These are phyloP conservation scores for Cichladusa arquata DNA, from an alignment of 2,113 vertebrate species.

Conservation along the genomic window DNA sequence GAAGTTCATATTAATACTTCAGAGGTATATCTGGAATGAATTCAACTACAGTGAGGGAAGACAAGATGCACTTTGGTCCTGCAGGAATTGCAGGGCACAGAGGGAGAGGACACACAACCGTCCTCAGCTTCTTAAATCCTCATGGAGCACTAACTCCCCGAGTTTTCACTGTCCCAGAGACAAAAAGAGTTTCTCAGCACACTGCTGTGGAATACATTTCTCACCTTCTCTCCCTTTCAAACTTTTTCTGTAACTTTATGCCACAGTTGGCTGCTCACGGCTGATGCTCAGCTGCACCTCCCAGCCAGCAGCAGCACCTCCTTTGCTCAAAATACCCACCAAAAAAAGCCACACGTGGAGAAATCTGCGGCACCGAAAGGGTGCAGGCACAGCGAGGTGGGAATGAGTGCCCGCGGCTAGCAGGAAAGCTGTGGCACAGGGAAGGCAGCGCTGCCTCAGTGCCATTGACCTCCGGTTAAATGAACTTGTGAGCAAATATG, in stretches of 20 bases:
- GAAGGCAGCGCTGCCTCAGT: neutral
- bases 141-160: neutral
- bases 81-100: accelerated
- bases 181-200: neutral
- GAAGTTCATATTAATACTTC: neutral
- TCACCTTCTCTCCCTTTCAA: neutral
- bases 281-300: neutral
- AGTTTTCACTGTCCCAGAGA: neutral
- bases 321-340: neutral
- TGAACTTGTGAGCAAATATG: slow-evolving; percentile 12
- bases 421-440: neutral
- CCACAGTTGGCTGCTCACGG: neutral
- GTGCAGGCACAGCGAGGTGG: neutral
- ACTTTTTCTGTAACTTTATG: neutral
- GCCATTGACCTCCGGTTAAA: neutral
- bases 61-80: neutral
- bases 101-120: neutral
- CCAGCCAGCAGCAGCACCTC: neutral
- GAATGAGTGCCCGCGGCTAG: neutral
- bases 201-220: neutral
- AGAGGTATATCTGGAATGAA: neutral
- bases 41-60: neutral
- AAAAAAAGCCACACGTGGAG: neutral
- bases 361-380: accelerated
- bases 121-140: neutral